Conservation (phyloP, 2,888 invertebrate genomes). For the Terebella lapidaria region DNA sequence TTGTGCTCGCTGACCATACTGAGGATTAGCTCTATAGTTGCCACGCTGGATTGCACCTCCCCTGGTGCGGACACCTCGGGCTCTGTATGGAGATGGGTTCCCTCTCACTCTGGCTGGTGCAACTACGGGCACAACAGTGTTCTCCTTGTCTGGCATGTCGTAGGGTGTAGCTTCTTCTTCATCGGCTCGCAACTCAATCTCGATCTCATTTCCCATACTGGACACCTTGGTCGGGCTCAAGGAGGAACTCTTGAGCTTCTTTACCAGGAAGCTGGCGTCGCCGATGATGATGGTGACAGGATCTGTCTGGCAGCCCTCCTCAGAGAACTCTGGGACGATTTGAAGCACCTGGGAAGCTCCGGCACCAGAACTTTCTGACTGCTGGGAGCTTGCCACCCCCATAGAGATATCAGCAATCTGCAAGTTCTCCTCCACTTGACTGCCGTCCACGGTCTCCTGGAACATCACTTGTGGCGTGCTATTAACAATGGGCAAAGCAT, state of each 20-base stretch:
- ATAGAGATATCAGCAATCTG: background rate
- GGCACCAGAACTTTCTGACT: background rate
- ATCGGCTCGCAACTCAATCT: slow-evolving; percentile 22
- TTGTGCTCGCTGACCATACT: background rate
- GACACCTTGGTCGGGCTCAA: slow-evolving; percentile 20
- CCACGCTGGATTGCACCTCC: background rate
- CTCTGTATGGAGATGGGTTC: background rate
- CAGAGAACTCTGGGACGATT: background rate
- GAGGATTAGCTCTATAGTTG: background rate
- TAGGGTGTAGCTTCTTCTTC: background rate
- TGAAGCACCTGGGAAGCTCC: background rate
- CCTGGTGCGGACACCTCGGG: background rate
- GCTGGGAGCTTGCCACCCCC: background rate
- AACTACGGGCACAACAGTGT: background rate
- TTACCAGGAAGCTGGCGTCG: slow-evolving; percentile 27
- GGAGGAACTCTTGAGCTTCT: slow-evolving; percentile 25
- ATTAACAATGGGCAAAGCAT: too few relatives aligned
- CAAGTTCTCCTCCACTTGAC: too few relatives aligned
- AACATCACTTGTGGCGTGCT: too few relatives aligned
- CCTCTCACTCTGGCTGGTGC: background rate
- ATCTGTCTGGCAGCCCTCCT: slow-evolving; percentile 23
- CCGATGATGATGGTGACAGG: slow-evolving; percentile 31
- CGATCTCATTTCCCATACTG: slow-evolving; percentile 22
- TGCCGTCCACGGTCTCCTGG: background rate
- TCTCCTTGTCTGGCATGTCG: slow-evolving; percentile 4